Conservation (phyloP, 2,113 vertebrate genomes). For the Mus musculus region DNA sequence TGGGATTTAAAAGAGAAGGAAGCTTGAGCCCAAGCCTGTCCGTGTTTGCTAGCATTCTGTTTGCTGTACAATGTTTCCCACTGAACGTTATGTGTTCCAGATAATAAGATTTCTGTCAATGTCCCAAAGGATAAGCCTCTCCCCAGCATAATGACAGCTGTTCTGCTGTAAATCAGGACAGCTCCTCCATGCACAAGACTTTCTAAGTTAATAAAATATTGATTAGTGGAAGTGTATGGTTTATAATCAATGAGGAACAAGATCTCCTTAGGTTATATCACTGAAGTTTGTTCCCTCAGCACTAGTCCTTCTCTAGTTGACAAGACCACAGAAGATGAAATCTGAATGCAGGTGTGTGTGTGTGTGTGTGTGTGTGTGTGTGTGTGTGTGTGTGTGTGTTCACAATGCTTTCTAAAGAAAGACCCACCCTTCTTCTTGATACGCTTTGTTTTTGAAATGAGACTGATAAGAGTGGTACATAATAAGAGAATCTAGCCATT, state of each 20-base stretch:
- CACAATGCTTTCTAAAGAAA: background rate
- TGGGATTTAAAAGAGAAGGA: conserved; percentile 25
- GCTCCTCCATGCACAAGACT: conserved; percentile 40
- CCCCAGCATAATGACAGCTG: conserved; percentile 35
- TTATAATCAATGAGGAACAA: conserved; percentile 56
- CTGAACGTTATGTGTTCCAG: background rate
- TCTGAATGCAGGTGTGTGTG: background rate
- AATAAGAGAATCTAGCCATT: conserved; percentile 21
- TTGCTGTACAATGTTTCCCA: conserved; percentile 23
- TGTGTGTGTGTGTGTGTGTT: background rate
- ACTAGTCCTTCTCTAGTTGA: conserved; percentile 29
- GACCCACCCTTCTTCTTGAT: background rate
- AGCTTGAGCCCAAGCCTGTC: background rate
- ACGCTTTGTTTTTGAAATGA: background rate
- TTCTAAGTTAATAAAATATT: conserved; percentile 76
- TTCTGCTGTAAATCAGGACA: conserved; percentile 49
- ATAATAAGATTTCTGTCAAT: conserved; percentile 7
- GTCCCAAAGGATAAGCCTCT: conserved; percentile 37
- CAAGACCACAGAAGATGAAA: background rate
- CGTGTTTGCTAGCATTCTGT: background rate
- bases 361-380: background rate
- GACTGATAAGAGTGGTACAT: background rate
- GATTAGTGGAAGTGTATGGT: conserved; percentile 55
- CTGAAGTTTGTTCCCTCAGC: background rate
- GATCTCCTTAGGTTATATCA: background rate